phyloP scores from a whole-genome alignment of 92 coral and sea anemone species.

The Actinostola sp. region DNA sequence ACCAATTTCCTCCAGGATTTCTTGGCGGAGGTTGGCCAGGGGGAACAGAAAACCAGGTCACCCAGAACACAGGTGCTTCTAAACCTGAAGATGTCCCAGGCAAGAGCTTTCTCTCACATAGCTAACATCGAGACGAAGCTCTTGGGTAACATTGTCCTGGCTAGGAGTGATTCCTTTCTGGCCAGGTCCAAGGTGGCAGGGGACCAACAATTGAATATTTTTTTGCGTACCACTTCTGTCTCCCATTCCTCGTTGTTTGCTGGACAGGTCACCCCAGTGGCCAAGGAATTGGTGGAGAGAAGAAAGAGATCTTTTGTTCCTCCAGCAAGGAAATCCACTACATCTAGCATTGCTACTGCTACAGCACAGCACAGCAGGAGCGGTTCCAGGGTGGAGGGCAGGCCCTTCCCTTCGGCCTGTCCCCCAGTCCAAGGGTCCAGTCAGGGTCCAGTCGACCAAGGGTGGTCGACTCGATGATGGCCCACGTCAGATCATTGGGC shows the following conservation, averaged over 20 bases:
- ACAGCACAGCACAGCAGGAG: neutral
- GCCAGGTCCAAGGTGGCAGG: constrained; percentile 16
- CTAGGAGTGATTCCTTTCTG: constrained; percentile 7
- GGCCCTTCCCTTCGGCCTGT: too few species aligned
- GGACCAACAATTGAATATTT: constrained; percentile 6
- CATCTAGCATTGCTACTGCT: neutral
- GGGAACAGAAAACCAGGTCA: constrained; percentile 8
- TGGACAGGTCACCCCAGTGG: constrained; percentile 16
- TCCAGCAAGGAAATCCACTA: constrained; percentile 1
- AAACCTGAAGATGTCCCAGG: constrained; percentile 24
- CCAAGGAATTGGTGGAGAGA: neutral
- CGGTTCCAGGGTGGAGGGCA: neutral
- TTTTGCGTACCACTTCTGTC: neutral
- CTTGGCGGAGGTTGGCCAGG: constrained; percentile 8
- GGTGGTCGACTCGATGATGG: constrained; percentile 27
- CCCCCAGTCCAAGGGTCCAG: too few species aligned
- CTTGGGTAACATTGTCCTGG: constrained; percentile 8
- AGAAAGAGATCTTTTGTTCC: neutral
- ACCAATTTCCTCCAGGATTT: constrained; percentile 12
- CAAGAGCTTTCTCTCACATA: neutral
- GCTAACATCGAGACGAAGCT: constrained; percentile 13
- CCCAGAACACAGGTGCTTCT: constrained; percentile 20
- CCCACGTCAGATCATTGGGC: constrained; percentile 10
- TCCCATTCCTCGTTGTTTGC: constrained; percentile 12
- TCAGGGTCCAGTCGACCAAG: too few species aligned